These are phyloP conservation scores for Hydra vulgaris DNA, from an alignment of 30 jellyfish, hydroid and myxozoan species.

Conservation along the genomic window DNA sequence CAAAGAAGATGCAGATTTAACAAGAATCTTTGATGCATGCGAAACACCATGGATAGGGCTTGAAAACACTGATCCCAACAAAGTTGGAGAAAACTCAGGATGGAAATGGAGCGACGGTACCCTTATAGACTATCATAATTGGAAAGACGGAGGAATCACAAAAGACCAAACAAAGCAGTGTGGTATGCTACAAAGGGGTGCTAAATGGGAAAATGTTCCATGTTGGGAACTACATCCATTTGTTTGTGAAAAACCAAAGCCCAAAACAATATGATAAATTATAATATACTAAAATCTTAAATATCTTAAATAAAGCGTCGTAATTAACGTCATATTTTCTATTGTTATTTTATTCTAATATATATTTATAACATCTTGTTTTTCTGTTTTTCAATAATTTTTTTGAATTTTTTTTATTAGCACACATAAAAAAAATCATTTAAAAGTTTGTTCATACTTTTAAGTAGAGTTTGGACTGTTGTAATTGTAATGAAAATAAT, in stretches of 20 bases:
- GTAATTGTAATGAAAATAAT: too few relatives aligned
- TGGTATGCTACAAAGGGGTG: slow-evolving; percentile 3
- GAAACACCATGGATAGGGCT: slow-evolving; percentile 21
- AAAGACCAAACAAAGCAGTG: slow-evolving; percentile 14
- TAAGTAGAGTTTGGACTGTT: too few relatives aligned
- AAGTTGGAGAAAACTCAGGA: slow-evolving; percentile 1
- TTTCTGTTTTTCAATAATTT: too few relatives aligned
- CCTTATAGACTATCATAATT: not conserved
- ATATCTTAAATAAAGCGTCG: too few relatives aligned
- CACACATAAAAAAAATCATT: too few relatives aligned
- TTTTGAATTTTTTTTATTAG: too few relatives aligned
- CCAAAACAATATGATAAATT: too few relatives aligned
- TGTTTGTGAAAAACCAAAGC: slow-evolving; percentile 1
- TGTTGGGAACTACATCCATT: slow-evolving; percentile 21
- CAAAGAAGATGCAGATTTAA: slow-evolving; percentile 10
- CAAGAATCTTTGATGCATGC: slow-evolving; percentile 19
- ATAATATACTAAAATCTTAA: too few relatives aligned
- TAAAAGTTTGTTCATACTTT: too few relatives aligned
- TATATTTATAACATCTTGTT: too few relatives aligned
- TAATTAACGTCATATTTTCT: too few relatives aligned
- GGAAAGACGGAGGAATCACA: slow-evolving; percentile 9
- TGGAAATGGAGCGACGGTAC: slow-evolving; percentile 15
- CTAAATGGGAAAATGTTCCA: slow-evolving; percentile 1
- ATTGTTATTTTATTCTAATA: too few relatives aligned
- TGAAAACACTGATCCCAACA: slow-evolving; percentile 16